A percentile compares a stretch with the other conserved stretches of the same genome.
phyloP scores from a whole-genome alignment of 1,140 invertebrate genomes.

The Brachionus koreanus region DNA sequence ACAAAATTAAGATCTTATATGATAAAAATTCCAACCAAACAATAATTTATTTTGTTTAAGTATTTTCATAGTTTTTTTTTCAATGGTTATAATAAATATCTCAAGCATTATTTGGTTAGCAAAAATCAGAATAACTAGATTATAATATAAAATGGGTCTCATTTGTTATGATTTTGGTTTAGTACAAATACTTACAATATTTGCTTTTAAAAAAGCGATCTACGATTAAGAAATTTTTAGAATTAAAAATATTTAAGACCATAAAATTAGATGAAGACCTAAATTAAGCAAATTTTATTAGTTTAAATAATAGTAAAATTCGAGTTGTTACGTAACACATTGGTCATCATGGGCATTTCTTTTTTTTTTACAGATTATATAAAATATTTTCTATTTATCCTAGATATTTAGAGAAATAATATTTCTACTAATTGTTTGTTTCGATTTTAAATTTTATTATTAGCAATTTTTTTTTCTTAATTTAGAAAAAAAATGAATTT shows the following conservation, averaged over 20 bases:
- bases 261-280: conserved; percentile 2
- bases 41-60: neutral
- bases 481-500: neutral
- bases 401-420: neutral
- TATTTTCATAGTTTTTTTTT: neutral
- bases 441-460: neutral
- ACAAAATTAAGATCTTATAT: neutral
- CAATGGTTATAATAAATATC: neutral
- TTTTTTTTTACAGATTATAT: neutral
- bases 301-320: neutral
- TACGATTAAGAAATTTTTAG: neutral
- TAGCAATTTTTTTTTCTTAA: neutral
- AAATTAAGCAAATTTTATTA: neutral
- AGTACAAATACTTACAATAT: conserved; percentile 4
- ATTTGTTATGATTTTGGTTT: conserved; percentile 3
- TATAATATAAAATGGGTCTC: neutral
- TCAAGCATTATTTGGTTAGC: neutral
- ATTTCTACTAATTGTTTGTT: neutral
- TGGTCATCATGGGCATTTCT: neutral
- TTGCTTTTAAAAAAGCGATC: neutral
- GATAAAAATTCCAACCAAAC: neutral
- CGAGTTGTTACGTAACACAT: neutral
- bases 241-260: neutral
- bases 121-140: conserved; percentile 3
- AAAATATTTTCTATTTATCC: neutral